Percentiles rank a stretch among this genome's conserved stretches.
These are phyloP conservation scores for Rhinichthys osculus DNA, from an alignment of 2,797 vertebrate genomes.

Conservation along the genomic window DNA sequence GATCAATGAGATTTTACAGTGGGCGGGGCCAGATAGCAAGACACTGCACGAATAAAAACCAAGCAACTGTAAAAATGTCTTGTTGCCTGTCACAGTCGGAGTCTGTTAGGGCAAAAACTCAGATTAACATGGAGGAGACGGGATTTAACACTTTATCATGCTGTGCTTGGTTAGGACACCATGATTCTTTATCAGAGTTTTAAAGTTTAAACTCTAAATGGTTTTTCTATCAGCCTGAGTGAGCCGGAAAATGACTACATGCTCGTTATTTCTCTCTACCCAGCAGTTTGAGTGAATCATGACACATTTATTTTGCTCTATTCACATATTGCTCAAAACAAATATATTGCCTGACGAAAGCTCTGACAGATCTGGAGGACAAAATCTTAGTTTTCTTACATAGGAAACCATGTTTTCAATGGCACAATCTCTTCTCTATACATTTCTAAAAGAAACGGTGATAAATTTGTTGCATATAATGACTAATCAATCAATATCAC, in stretches of 20 bases:
- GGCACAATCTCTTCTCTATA: not conserved
- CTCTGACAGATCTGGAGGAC: not conserved
- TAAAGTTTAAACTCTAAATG: not conserved
- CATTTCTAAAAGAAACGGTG: not conserved
- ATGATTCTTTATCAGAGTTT: constrained; percentile 30
- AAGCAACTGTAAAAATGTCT: not conserved
- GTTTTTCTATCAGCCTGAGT: not conserved
- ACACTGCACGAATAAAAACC: not conserved
- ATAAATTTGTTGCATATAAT: not conserved
- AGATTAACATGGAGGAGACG: constrained; percentile 10
- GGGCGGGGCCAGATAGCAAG: not conserved
- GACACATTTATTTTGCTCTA: not conserved
- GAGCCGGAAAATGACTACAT: not conserved
- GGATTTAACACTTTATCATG: not conserved
- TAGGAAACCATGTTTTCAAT: not conserved
- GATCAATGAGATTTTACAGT: not conserved
- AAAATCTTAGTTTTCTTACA: not conserved
- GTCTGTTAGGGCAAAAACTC: constrained; percentile 1
- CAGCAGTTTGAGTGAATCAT: not conserved
- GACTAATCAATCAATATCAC: not conserved
- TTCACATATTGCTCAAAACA: not conserved
- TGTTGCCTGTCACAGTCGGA: not conserved
- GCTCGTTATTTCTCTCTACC: not conserved
- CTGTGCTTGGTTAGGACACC: not conserved
- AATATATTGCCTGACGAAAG: not conserved